phyloP scores from a whole-genome alignment of 2,113 vertebrate species.

The Sisor rabdophorus region DNA sequence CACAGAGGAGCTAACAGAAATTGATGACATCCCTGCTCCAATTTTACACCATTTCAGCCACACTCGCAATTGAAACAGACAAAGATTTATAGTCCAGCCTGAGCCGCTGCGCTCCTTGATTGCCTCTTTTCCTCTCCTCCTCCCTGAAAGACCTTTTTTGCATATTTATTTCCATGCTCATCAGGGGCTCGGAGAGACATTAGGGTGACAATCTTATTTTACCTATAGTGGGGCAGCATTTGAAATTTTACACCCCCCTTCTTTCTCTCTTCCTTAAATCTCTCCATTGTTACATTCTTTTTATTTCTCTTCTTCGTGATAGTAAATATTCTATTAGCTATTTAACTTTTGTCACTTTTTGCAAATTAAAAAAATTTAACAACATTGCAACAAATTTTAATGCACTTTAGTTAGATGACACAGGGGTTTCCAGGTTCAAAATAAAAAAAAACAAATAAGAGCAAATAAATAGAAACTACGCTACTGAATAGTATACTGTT shows the following conservation, averaged over 20 bases:
- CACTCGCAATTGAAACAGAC: constrained; percentile 97
- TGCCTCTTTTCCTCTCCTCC: constrained; percentile 73
- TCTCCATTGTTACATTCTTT: not conserved
- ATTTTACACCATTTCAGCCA: constrained; percentile 96
- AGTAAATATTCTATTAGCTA: constrained; percentile 41
- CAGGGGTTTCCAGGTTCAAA: no score
- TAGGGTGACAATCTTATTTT: constrained; percentile 96
- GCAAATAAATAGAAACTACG: no score
- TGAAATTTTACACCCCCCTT: constrained; percentile 74
- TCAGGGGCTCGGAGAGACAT: constrained; percentile 81
- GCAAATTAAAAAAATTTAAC: no score
- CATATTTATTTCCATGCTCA: constrained; percentile 97
- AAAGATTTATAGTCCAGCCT: constrained; percentile 98
- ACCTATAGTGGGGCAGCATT: constrained; percentile 79
- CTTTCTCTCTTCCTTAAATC: not conserved
- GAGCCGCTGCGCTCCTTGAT: constrained; percentile 86
- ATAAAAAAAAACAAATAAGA: no score
- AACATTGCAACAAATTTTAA: no score
- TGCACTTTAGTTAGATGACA: no score
- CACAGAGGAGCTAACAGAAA: constrained; percentile 99
- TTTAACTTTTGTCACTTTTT: constrained; percentile 10
- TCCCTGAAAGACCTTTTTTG: constrained; percentile 75
- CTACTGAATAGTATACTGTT: no score
- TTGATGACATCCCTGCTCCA: constrained; percentile 97
- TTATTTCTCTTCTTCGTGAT: not conserved